Base-by-base conservation (phyloP, 2,113 vertebrate genomes). In the Chlamydotis undulata region DNA sequence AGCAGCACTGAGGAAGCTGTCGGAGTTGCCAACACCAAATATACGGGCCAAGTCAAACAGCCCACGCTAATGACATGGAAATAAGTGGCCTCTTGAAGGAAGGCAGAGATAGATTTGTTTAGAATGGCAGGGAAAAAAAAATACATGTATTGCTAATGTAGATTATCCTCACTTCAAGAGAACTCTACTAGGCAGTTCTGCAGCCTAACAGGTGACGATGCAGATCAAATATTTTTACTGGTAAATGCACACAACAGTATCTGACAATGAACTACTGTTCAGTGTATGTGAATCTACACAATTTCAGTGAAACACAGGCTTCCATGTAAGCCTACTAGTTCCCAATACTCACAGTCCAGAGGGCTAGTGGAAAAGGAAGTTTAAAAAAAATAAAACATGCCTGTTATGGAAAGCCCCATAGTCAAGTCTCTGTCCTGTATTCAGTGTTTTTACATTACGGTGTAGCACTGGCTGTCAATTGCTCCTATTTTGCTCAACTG, bases 51-150 rank as follows among this genome's bases (percentile, higher is more conserved):
- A 96, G 79, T 81, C 82, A 92, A 90, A 76, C 78, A 94, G 63
- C 41, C 78, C 77, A 67, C 1, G 0, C 67, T 85, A 91, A 86
- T 73, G 55, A 33, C 82, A 90, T 5, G 47, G 82, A 83, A 96
- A 85, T 83, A 93, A 96, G 67, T 18, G 68, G 75, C 92, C 87
- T 89, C 90, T 77, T 88, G 63, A 94, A 88, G 55, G 41, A 85
- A 88, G 59, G 70, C 22, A 94, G 83, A 50, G 93, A 79, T 59
- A 56, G 50, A 88, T 79, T 83, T 45, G 41, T 55, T 75, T 56
- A 57, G 35, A 87, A 93, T 14, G 39, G 39, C 77, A 82, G 77
- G 33, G 56, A 10, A 87, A 92, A 60, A 87, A 92, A 86, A 89
- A 55, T 18, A 45, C 28, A 91, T 10, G 0, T 29, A 59, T 29